These are phyloP conservation scores for Xestoiulus laeticollis DNA, from an alignment of 2,888 invertebrate genomes.

Conservation along the genomic window DNA sequence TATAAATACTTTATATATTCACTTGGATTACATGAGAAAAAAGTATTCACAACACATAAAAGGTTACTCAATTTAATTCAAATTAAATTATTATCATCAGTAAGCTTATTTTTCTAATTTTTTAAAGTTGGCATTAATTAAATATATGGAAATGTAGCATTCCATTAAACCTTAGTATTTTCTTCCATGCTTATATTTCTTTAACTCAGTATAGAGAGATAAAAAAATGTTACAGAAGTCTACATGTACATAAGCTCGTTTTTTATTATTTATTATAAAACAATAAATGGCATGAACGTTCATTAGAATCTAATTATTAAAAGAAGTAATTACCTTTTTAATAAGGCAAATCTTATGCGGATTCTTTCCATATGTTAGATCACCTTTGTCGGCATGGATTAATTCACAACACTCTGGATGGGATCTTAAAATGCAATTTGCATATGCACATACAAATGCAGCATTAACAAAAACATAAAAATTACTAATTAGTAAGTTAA, in stretches of 20 bases:
- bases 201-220: neutral
- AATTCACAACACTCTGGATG: slow-evolving; percentile 20
- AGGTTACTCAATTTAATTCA: too few relatives aligned
- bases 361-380: slow-evolving; percentile 41
- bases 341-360: slow-evolving; percentile 39
- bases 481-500: slow-evolving; percentile 21
- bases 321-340: slow-evolving; percentile 39
- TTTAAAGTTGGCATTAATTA: neutral
- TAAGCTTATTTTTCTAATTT: neutral
- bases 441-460: slow-evolving; percentile 7
- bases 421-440: slow-evolving; percentile 30
- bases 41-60: too few relatives aligned
- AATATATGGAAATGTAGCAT: neutral
- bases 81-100: neutral
- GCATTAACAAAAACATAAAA: slow-evolving; percentile 33
- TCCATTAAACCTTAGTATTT: neutral
- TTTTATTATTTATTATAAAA: slow-evolving; percentile 24
- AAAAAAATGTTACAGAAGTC: neutral
- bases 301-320: slow-evolving; percentile 40
- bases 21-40: too few relatives aligned
- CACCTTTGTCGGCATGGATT: slow-evolving; percentile 36
- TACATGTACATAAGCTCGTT: neutral
- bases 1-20: too few relatives aligned
- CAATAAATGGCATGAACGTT: slow-evolving; percentile 24
- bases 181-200: neutral